Evolutionary conservation across 2,797 vertebrate genomes (phyloP), one percentile per base, ranked within the genome.

Genomic region (Bufotes viridis): DNA sequence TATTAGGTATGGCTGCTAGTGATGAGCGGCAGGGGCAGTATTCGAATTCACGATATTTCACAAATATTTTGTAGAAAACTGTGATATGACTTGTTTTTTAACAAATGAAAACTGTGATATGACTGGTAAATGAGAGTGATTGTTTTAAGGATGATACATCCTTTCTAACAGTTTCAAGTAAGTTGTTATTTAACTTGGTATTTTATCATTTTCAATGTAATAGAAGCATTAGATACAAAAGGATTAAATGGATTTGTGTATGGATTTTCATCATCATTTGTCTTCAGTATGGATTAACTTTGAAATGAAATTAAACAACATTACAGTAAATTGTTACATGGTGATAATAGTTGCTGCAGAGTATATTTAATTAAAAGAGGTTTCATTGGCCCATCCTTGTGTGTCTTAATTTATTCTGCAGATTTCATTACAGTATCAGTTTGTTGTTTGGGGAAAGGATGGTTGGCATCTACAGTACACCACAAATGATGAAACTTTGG

Each of bases 331-430:
- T 6, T 17, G 15, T 74, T 74, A 74, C 17, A 49, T 7, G 8
- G 15, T 49, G 34, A 53, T 53, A 51, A 29, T 22, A 49, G 18
- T 51, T 75, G 11, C 42, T 51, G 22, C 22, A 53, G 10, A 76
- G 53, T 51, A 76, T 53, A 76, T 76, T 76, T 76, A 53, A 76
- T 76, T 76, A 76, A 26, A 22, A 76, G 49, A 13, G 17, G 20
- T 51, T 76, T 18, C 11, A 13, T 24, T 70, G 14, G 22, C 11
- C 55, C 22, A 55, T 55, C 22, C 49, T n/a, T 76, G 74, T 76
- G 49, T 51, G 42, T 12, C 22, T 55, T 76, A 24, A 55, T 76
- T 55, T 7, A 49, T 76, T 76, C 20, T 76, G 7, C 17, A 22
- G 49, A n/a, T 76, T 74, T 49, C 4, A 74, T 74, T 74, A 74